Conservation (phyloP, 2,113 vertebrate species). For the Catharus fuscescens region DNA sequence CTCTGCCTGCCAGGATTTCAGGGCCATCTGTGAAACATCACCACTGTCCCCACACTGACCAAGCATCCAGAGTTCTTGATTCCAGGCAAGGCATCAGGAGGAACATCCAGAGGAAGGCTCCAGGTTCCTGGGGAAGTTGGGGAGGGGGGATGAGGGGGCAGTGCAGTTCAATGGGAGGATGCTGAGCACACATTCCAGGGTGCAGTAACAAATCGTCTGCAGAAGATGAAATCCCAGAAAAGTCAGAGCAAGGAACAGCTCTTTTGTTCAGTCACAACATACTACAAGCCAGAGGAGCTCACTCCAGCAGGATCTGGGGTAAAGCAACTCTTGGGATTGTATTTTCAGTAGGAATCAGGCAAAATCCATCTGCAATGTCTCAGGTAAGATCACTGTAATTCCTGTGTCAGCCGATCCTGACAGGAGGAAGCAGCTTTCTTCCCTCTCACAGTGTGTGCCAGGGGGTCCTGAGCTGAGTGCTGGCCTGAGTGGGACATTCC, state of each 20-base stretch:
- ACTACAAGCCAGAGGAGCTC: not conserved
- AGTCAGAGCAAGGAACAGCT: not conserved
- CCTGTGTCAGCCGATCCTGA: not conserved
- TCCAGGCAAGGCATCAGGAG: not conserved
- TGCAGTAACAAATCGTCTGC: not conserved
- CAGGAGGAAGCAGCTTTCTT: not conserved
- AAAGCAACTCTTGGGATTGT: not conserved
- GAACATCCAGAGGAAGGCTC: not conserved
- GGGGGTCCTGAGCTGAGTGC: not conserved
- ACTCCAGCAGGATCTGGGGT: not conserved
- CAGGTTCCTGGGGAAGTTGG: fast-evolving
- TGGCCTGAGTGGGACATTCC: not conserved
- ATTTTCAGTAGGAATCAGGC: not conserved
- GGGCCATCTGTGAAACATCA: not conserved
- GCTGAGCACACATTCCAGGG: not conserved
- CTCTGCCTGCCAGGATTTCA: not conserved
- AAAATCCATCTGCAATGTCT: not conserved
- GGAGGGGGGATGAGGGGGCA: not conserved
- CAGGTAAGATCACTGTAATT: not conserved
- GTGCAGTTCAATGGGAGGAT: not conserved
- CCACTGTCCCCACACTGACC: not conserved
- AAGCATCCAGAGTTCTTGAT: fast-evolving
- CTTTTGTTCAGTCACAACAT: not conserved
- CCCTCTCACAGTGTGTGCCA: not conserved
- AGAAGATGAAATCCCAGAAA: not conserved